phyloP scores from a whole-genome alignment of 2,888 invertebrate species.

The Omphaloscelis lunosa region DNA sequence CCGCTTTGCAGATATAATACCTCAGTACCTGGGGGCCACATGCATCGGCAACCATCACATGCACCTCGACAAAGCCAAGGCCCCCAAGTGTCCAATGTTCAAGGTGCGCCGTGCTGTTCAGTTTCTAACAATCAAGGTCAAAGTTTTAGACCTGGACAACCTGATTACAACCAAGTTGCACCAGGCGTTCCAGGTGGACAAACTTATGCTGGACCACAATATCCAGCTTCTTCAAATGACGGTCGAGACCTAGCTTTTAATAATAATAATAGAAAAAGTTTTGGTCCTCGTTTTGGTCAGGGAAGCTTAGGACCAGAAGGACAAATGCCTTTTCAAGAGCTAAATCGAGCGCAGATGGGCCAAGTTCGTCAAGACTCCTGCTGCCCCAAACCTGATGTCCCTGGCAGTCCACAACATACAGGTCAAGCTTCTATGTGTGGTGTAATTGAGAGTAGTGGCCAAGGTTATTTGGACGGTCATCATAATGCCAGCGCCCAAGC shows the following conservation, averaged over 20 bases:
- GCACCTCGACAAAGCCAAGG: not conserved
- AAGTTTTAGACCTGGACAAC: slow-evolving; percentile 2
- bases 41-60: not conserved
- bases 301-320: not conserved
- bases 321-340: not conserved
- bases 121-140: slow-evolving; percentile 1
- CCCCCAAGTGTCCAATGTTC: not conserved
- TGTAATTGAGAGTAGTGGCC: not conserved
- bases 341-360: not conserved
- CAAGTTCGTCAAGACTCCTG: not conserved
- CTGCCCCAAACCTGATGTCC: not conserved
- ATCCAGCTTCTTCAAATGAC: not conserved
- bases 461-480: not conserved
- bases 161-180: not conserved
- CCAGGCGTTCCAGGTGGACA: not conserved
- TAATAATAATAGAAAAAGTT: slow-evolving; percentile 1
- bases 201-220: not conserved
- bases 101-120: not conserved
- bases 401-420: not conserved
- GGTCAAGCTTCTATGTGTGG: slow-evolving; percentile 26
- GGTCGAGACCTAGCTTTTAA: not conserved
- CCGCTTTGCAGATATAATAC: not conserved
- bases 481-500: not conserved
- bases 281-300: not conserved
- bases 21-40: slow-evolving; percentile 2